A percentile compares a stretch with the other conserved stretches of the same genome.
phyloP scores from a whole-genome alignment of 92 coral and sea anemone species.

The Palythoa caribaeorum region DNA sequence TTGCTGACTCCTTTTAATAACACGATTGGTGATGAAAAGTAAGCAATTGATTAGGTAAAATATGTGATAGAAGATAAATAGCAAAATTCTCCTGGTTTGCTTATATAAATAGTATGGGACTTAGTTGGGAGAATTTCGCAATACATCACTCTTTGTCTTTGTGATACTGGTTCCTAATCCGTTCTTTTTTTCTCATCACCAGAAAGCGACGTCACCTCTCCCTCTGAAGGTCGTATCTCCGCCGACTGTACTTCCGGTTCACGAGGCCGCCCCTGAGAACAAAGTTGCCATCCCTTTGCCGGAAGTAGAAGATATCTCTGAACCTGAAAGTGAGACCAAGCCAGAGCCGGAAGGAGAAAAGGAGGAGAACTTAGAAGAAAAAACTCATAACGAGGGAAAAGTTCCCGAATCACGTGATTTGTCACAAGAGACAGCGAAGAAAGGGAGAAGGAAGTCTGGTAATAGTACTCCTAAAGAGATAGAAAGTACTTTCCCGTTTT shows the following conservation, averaged over 20 bases:
- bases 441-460: conserved; percentile 66
- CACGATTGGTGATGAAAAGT: no score
- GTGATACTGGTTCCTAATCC: background rate
- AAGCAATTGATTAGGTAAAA: no score
- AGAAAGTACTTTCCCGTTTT: conserved; percentile 63
- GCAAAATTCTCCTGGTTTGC: no score
- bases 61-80: no score
- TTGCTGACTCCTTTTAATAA: no score
- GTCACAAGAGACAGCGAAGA: conserved; percentile 53
- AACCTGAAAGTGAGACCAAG: conserved; percentile 43
- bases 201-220: conserved; percentile 36
- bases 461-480: conserved; percentile 58
- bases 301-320: conserved; percentile 49
- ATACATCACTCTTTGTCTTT: no score
- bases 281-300: conserved; percentile 37
- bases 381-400: conserved; percentile 26
- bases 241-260: conserved; percentile 11
- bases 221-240: background rate
- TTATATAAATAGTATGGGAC: no score
- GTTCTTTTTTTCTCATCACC: background rate
- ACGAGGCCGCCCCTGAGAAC: conserved; percentile 1
- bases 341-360: conserved; percentile 36
- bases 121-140: background rate
- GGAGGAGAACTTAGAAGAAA: conserved; percentile 25
- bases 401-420: conserved; percentile 35